Evolutionary conservation across 1,140 invertebrate genomes (phyloP).

Genomic region (Bombus soroeensis): DNA sequence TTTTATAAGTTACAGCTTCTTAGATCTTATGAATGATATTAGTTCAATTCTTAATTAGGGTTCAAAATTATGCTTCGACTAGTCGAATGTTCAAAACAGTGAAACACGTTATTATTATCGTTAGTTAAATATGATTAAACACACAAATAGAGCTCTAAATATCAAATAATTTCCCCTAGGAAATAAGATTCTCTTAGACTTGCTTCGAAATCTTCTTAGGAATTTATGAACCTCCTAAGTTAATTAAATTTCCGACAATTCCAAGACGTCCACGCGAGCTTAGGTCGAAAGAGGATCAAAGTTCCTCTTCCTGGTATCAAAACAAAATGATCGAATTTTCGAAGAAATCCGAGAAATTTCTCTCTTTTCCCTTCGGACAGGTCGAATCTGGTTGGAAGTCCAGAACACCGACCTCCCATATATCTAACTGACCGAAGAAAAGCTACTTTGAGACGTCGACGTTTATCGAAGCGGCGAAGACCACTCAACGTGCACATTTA

Average conservation of each 20-base stretch:
- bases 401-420: conserved; percentile 54
- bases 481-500: conserved; percentile 72
- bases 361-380: conserved; percentile 38
- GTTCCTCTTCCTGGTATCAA: not conserved
- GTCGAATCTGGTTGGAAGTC: conserved; percentile 50
- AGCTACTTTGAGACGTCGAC: conserved; percentile 58
- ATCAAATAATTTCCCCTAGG: not conserved
- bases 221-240: not conserved
- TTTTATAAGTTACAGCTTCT: no score
- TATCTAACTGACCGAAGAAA: conserved; percentile 57
- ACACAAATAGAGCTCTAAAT: not conserved
- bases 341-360: not conserved
- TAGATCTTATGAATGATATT: no score
- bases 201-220: not conserved
- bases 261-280: not conserved
- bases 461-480: conserved; percentile 55
- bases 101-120: not conserved
- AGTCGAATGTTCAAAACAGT: not conserved
- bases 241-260: conserved; percentile 20
- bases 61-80: not conserved
- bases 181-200: not conserved
- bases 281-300: not conserved
- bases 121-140: not conserved
- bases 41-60: not conserved
- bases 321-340: not conserved